Evolutionary conservation across 2,797 vertebrate species (phyloP), one percentile per base, ranked within the genome.

Genomic region (Periophthalmus magnuspinnatus): DNA sequence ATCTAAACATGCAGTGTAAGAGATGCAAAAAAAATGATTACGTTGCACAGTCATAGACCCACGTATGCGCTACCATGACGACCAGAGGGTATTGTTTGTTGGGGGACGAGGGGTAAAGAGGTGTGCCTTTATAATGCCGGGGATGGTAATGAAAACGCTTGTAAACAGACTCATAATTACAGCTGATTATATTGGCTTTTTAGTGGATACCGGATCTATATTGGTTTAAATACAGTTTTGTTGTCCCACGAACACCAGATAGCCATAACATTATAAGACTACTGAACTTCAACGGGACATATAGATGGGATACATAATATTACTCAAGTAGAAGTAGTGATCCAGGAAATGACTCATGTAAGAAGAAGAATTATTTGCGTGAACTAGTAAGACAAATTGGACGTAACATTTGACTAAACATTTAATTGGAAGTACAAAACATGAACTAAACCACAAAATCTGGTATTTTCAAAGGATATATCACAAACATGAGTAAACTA

Each of bases 71-170:
- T 83, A 67, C 79, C 79, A 52, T 77, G 72, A 71, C 76, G 74
- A 82, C 79, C 63, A 79, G 83, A 78, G 76, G 71, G 78, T 60
- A 72, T 75, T 36, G 67, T 74, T 74, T 81, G 62, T 75, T 50
- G 19, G 68, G 74, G 79, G 69, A 85, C 80, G 48, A 79, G 86
- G 88, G 82, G 89, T 87, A 84, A n/a, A 94, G 85, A 95, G 94
- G 93, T 93, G 95, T 97, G 95, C 95, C 95, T 97, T 97, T 94
- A 89, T 91, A 92, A 85, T 91, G 92, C 91, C 86, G 88, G 90
- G 87, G 62, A 78, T 86, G 85, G 88, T 88, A 84, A 73, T 84
- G 59, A 21, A 61, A 91, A 93, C 92, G 93, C 93, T 94, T 94
- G 94, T 87, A 67, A 71, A 78, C 65, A 78, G 73, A 75, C 75